These are phyloP conservation scores for Talpa occidentalis DNA, from an alignment of 2,113 vertebrate species.

Conservation along the genomic window DNA sequence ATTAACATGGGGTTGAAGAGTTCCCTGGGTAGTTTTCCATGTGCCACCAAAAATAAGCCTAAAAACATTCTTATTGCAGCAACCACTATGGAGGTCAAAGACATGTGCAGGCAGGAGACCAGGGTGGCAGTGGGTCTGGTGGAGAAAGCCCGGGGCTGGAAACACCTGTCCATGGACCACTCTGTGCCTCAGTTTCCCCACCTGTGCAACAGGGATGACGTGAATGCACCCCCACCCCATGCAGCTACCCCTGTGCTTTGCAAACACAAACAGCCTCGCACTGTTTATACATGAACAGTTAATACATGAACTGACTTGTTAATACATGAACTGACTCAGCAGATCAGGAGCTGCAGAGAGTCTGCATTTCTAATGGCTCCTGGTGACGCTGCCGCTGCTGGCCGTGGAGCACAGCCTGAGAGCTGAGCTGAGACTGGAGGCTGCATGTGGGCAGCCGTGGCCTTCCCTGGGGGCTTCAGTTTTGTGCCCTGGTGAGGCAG, in stretches of 20 bases:
- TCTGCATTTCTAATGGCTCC: not conserved
- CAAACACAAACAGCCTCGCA: not conserved
- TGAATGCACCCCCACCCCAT: no score
- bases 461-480: no score
- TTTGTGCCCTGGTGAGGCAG: not conserved
- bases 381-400: not conserved
- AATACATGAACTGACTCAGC: not conserved
- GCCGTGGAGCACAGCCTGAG: accelerated
- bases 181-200: not conserved
- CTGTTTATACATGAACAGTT: no score
- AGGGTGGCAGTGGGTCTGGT: not conserved
- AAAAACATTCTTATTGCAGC: not conserved
- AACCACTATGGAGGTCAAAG: accelerated
- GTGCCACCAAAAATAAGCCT: not conserved
- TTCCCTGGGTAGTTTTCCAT: not conserved
- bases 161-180: not conserved
- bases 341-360: not conserved
- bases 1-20: not conserved
- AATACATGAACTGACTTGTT: no score
- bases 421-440: not conserved
- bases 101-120: accelerated
- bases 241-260: not conserved
- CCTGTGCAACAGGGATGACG: not conserved
- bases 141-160: not conserved
- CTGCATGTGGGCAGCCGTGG: accelerated